These are phyloP conservation scores for Spilosoma lubricipeda DNA, from an alignment of 2,888 invertebrate genomes.

Conservation along the genomic window DNA sequence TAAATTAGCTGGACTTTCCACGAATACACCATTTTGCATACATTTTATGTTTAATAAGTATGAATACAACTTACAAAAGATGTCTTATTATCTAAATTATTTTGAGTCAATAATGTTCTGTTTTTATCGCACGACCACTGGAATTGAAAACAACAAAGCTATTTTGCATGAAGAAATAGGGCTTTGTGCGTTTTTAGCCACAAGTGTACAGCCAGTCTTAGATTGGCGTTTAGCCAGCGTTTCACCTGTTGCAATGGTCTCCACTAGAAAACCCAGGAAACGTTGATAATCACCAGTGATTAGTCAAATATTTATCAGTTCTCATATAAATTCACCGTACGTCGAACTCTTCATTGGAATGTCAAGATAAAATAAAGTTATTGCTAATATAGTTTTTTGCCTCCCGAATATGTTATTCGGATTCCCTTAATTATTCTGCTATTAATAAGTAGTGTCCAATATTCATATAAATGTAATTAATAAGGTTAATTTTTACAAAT, in stretches of 20 bases:
- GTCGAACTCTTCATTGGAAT: constrained; percentile 16
- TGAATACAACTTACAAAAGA: not conserved
- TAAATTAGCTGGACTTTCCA: not conserved
- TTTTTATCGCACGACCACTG: not conserved
- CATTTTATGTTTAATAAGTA: not conserved
- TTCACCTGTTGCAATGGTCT: constrained; percentile 64
- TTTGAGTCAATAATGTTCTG: not conserved
- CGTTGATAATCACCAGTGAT: constrained; percentile 49
- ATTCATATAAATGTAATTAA: not conserved
- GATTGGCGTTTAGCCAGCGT: constrained; percentile 58
- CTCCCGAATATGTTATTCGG: not conserved
- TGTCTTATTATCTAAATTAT: not conserved
- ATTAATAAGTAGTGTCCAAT: not conserved
- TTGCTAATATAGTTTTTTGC: not conserved
- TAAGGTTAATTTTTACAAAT: not conserved
- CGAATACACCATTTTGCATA: not conserved
- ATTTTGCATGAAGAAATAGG: not conserved
- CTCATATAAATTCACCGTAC: constrained; percentile 20
- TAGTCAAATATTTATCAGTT: constrained; percentile 45
- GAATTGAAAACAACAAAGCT: not conserved
- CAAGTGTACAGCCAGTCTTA: constrained; percentile 8
- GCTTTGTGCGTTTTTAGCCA: not conserved
- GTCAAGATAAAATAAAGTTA: constrained; percentile 12
- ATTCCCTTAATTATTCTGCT: not conserved
- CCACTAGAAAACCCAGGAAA: constrained; percentile 50